A percentile compares a stretch with the other conserved stretches of the same genome.
Conservation (phyloP, 2,113 vertebrate species). For the Macheiramphus alcinus region DNA sequence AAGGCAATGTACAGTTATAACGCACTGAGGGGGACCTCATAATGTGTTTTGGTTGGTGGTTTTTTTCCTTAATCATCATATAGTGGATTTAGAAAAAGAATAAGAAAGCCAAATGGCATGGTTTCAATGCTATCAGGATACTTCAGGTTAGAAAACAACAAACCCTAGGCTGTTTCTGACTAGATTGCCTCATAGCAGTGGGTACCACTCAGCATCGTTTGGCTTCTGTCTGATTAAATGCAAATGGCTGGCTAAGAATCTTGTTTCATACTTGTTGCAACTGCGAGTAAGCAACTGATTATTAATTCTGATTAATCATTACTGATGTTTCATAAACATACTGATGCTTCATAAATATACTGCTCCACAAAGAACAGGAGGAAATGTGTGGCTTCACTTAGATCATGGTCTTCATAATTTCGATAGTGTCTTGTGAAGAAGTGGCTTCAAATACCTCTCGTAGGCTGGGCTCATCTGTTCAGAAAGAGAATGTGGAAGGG, state of each 20-base stretch:
- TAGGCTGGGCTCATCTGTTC: slow-evolving; percentile 73
- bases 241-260: background rate
- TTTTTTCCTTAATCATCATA: background rate
- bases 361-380: background rate
- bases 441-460: slow-evolving; percentile 73
- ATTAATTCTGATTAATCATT: slow-evolving; percentile 47
- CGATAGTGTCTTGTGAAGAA: slow-evolving; percentile 60
- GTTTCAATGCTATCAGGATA: background rate
- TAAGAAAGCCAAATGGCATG: background rate
- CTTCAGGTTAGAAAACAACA: background rate
- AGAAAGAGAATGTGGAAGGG: slow-evolving; percentile 18
- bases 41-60: background rate
- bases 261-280: background rate
- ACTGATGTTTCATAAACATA: background rate
- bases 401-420: slow-evolving; percentile 64
- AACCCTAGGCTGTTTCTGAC: background rate
- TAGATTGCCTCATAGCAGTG: background rate
- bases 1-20: background rate
- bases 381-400: background rate
- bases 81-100: background rate
- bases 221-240: slow-evolving; percentile 9
- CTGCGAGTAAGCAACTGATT: slow-evolving; percentile 2
- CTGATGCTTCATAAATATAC: background rate
- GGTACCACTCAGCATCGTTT: background rate
- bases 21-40: background rate